Evolutionary conservation across 2,113 vertebrate genomes (phyloP).

Genomic region (Corythaeola cristata): DNA sequence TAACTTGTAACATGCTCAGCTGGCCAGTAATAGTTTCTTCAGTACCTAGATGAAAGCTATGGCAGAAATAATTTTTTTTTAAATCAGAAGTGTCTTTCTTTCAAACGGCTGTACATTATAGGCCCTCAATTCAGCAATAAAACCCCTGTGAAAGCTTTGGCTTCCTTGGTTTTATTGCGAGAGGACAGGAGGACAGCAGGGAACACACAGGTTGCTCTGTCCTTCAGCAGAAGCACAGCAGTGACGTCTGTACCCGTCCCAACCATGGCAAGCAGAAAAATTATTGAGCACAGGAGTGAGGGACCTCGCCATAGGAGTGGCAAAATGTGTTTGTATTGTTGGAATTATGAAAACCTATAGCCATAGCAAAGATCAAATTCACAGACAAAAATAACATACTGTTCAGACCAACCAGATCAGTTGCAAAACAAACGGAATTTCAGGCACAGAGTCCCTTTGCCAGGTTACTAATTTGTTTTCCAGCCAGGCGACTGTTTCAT

Average conservation of each 20-base stretch:
- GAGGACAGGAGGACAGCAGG: not conserved
- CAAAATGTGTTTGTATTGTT: accelerated
- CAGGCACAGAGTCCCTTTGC: not conserved
- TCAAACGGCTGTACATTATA: not conserved
- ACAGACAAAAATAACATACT: not conserved
- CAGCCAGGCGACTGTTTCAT: not conserved
- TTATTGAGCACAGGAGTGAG: not conserved
- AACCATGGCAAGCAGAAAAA: not conserved
- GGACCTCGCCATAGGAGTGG: accelerated
- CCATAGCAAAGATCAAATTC: not conserved
- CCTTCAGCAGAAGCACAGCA: accelerated
- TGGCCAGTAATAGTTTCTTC: too few relatives aligned
- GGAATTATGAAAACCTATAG: not conserved
- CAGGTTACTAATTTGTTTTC: not conserved
- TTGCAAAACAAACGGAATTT: not conserved
- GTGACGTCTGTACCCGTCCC: not conserved
- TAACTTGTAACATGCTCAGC: not conserved
- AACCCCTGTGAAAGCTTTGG: not conserved
- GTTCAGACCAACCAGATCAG: not conserved
- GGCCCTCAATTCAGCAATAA: not conserved
- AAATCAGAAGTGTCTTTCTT: too few relatives aligned
- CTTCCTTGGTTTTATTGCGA: not conserved
- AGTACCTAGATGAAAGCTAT: not conserved
- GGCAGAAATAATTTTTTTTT: not conserved
- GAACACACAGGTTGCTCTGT: accelerated